A percentile compares a stretch with the other conserved stretches of the same genome.
Evolutionary conservation across 2,888 invertebrate species (phyloP).

Genomic region (Periphyllus acericola): DNA sequence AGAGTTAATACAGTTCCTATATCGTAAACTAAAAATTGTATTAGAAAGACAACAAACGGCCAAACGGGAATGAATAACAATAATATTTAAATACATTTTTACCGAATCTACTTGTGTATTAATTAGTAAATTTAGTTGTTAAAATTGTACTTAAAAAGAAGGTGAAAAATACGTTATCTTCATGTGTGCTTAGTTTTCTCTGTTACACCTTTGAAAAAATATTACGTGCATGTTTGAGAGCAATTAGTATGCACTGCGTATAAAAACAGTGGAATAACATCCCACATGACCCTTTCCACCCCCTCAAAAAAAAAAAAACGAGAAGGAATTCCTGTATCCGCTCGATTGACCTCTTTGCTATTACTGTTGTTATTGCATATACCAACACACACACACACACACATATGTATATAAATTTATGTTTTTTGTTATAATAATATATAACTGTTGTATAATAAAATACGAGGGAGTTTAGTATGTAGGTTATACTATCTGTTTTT

Average conservation of each 20-base stretch:
- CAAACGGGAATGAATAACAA: background rate
- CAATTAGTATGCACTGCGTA: slow-evolving; percentile 42
- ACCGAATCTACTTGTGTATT: background rate
- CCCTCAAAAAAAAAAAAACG: background rate
- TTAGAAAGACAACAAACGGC: too few species aligned
- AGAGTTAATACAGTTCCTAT: too few species aligned
- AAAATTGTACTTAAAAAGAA: slow-evolving; percentile 1
- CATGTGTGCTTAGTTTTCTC: slow-evolving; percentile 1
- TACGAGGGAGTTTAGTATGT: background rate
- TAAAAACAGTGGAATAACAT: slow-evolving; percentile 41
- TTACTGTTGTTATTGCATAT: background rate
- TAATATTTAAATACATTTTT: background rate
- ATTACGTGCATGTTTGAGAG: slow-evolving; percentile 41
- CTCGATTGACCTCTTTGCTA: slow-evolving; percentile 45
- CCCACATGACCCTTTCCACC: slow-evolving; percentile 29
- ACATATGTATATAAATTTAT: slow-evolving; percentile 11
- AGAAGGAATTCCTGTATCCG: slow-evolving; percentile 23
- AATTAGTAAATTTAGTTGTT: background rate
- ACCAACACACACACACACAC: background rate
- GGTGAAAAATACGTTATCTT: slow-evolving; percentile 6
- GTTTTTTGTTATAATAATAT: slow-evolving; percentile 6
- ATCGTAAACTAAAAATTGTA: too few species aligned
- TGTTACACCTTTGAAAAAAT: background rate
- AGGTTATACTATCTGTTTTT: slow-evolving; percentile 10
- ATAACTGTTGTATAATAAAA: slow-evolving; percentile 21